Percentiles rank a stretch among this genome's conserved stretches.
Evolutionary conservation across 2,113 vertebrate genomes (phyloP).

Genomic region (Scophthalmus maximus): DNA sequence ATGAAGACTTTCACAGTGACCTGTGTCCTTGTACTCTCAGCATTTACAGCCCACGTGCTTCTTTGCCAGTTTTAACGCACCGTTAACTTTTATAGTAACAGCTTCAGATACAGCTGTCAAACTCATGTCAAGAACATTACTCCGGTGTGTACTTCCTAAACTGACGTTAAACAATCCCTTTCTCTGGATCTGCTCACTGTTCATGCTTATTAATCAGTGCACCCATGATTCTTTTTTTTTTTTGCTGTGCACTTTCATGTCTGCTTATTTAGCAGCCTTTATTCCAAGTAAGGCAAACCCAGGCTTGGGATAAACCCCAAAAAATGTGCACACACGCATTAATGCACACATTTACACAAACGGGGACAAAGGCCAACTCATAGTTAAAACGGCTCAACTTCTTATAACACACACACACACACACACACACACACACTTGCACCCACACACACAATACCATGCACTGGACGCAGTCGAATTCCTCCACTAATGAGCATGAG

Average conservation of each 20-base stretch:
- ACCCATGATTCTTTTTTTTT: slow-evolving; percentile 52
- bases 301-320: neutral
- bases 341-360: no score
- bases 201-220: slow-evolving; percentile 62
- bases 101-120: slow-evolving; percentile 18
- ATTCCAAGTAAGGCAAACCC: slow-evolving; percentile 11
- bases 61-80: slow-evolving; percentile 21
- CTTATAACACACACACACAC: no score
- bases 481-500: slow-evolving; percentile 65
- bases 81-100: slow-evolving; percentile 28
- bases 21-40: slow-evolving; percentile 12
- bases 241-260: slow-evolving; percentile 35
- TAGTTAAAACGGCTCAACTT: no score
- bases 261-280: slow-evolving; percentile 50
- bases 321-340: no score
- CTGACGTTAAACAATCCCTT: neutral
- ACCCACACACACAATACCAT: slow-evolving; percentile 11
- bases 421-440: neutral
- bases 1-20: slow-evolving; percentile 10
- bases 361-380: no score
- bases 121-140: slow-evolving; percentile 14
- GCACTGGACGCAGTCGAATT: slow-evolving; percentile 54
- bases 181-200: neutral
- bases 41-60: slow-evolving; percentile 16
- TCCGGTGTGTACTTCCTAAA: neutral